These are phyloP conservation scores for Oligia strigilis DNA, from an alignment of 2,888 invertebrate genomes.

Conservation along the genomic window DNA sequence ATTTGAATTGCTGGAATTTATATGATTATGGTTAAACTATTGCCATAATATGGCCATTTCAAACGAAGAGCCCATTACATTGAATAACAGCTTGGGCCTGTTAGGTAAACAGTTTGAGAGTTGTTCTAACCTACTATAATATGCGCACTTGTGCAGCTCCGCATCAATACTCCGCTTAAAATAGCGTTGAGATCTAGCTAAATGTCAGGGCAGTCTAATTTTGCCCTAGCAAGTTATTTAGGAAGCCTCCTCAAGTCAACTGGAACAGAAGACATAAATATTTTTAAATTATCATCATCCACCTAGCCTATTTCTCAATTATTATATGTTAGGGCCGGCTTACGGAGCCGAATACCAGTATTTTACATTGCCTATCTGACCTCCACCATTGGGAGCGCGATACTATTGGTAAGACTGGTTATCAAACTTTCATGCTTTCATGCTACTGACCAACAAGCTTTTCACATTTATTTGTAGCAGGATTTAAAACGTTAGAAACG, in stretches of 20 bases:
- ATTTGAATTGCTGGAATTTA: conserved; percentile 19
- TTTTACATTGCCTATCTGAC: not conserved
- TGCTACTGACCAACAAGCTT: not conserved
- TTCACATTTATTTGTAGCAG: not conserved
- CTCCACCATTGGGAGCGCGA: not conserved
- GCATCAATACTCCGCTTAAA: conserved; percentile 17
- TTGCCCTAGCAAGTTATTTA: not conserved
- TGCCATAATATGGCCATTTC: conserved; percentile 13
- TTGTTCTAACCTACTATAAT: not conserved
- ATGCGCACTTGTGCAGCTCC: conserved; percentile 3
- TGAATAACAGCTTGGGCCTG: conserved; percentile 31
- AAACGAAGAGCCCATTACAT: conserved; percentile 24
- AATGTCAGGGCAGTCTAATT: not conserved
- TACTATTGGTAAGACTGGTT: not conserved
- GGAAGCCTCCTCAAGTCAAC: not conserved
- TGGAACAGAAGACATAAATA: not conserved
- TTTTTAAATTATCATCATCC: not conserved
- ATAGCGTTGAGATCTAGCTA: conserved; percentile 23
- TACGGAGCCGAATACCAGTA: not conserved
- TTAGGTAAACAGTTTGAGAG: not conserved
- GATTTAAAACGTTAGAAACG: not conserved
- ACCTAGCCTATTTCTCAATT: not conserved
- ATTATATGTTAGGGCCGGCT: not conserved
- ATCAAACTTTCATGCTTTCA: not conserved
- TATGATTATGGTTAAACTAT: conserved; percentile 16